Conservation (phyloP, 2,113 vertebrate species). For the Romanogobio albipinnatus region DNA sequence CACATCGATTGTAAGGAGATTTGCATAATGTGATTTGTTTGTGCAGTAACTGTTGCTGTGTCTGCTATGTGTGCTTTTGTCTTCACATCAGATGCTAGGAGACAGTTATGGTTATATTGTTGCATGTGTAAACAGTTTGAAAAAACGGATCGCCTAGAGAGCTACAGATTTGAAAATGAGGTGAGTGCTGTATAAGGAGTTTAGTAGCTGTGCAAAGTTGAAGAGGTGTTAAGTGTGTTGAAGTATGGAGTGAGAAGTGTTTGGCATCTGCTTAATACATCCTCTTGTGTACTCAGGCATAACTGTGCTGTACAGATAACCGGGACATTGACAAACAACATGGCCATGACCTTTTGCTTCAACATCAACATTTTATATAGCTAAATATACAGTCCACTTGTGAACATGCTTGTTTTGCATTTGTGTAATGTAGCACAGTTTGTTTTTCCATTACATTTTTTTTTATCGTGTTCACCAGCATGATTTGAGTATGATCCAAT, state of each 20-base stretch:
- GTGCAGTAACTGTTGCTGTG: not conserved
- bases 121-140: not conserved
- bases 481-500: not conserved
- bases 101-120: not conserved
- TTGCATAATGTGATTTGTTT: not conserved
- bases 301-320: not conserved
- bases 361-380: not conserved
- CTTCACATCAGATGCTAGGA: not conserved
- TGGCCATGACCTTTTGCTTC: not conserved
- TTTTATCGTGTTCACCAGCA: not conserved
- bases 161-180: constrained; percentile 26
- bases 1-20: not conserved
- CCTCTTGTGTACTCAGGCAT: not conserved
- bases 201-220: constrained; percentile 31
- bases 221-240: constrained; percentile 33
- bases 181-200: constrained; percentile 28
- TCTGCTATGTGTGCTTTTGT: not conserved
- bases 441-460: not conserved
- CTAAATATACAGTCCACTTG: not conserved
- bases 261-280: constrained; percentile 23
- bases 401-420: not conserved
- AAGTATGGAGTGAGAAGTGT: constrained; percentile 27
- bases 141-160: not conserved
- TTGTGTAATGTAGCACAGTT: not conserved
- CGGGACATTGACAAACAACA: not conserved